phyloP scores from a whole-genome alignment of 1,140 invertebrate species.

The Solen grandis region DNA sequence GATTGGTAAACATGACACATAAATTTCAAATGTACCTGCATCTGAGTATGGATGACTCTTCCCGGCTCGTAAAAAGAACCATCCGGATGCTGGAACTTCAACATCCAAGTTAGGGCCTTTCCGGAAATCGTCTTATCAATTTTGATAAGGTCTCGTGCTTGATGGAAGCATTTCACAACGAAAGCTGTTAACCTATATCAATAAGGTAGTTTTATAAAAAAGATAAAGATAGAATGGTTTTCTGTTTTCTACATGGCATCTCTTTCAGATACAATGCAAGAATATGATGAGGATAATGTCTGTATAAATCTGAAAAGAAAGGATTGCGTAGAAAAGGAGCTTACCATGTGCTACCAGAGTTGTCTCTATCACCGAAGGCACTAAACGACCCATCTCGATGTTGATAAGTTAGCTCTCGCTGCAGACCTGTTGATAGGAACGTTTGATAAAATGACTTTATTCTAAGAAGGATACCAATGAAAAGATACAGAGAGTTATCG shows the following conservation, averaged over 20 bases:
- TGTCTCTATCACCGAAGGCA: slow-evolving; percentile 91
- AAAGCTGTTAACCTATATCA: slow-evolving; percentile 82
- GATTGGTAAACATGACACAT: no score
- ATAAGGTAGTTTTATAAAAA: no score
- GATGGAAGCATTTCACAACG: slow-evolving; percentile 91
- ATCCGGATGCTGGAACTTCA: slow-evolving; percentile 87
- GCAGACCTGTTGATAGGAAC: slow-evolving; percentile 85
- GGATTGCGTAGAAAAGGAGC: no score
- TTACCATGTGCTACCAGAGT: slow-evolving; percentile 92
- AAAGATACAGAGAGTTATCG: no score
- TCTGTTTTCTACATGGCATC: no score
- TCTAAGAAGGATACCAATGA: no score
- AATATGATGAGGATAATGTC: no score
- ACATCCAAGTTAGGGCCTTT: slow-evolving; percentile 90
- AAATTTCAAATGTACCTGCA: no score
- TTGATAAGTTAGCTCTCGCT: slow-evolving; percentile 94
- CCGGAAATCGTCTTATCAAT: slow-evolving; percentile 88
- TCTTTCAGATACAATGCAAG: no score
- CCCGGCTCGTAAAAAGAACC: slow-evolving; percentile 88
- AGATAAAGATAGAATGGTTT: no score
- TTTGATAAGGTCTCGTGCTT: slow-evolving; percentile 89
- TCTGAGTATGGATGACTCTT: slow-evolving; percentile 72
- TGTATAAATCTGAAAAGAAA: no score
- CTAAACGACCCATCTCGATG: slow-evolving; percentile 96
- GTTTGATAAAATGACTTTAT: no score